These are phyloP conservation scores for Phylloscopus trochilus DNA, from an alignment of 2,113 vertebrate genomes.

Conservation along the genomic window DNA sequence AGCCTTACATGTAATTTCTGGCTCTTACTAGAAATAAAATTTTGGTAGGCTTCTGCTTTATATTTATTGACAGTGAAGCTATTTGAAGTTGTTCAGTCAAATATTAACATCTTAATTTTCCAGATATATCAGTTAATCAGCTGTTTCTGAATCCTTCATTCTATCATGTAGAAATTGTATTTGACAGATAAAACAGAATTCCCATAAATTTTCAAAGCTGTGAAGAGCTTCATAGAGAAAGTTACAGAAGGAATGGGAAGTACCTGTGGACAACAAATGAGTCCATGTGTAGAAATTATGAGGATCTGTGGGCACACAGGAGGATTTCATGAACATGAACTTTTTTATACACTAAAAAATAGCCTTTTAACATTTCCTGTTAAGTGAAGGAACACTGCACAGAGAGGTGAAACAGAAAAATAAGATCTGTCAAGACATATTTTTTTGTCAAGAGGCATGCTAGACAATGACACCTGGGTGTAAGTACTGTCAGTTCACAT, in stretches of 20 bases:
- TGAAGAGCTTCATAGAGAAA: background rate
- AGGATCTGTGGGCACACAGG: background rate
- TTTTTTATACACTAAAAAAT: background rate
- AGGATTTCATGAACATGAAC: background rate
- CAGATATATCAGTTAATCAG: background rate
- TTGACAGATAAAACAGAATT: background rate
- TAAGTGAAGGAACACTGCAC: background rate
- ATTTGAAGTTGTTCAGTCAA: background rate
- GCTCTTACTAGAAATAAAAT: background rate
- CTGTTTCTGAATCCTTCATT: background rate
- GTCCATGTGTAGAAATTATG: background rate
- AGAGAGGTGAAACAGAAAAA: background rate
- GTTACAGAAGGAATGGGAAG: background rate
- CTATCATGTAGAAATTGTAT: background rate
- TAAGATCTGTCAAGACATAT: background rate
- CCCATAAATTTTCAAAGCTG: background rate
- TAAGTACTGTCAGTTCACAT: slow-evolving; percentile 48
- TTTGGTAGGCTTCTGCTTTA: background rate
- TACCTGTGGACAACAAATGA: background rate
- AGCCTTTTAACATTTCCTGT: background rate
- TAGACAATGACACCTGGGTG: slow-evolving; percentile 3
- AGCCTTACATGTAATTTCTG: background rate
- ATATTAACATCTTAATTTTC: background rate
- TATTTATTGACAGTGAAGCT: background rate
- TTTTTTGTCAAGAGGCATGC: background rate